Base-by-base conservation (phyloP, 2,113 vertebrate species). In the Nothocercus nigrocapillus region DNA sequence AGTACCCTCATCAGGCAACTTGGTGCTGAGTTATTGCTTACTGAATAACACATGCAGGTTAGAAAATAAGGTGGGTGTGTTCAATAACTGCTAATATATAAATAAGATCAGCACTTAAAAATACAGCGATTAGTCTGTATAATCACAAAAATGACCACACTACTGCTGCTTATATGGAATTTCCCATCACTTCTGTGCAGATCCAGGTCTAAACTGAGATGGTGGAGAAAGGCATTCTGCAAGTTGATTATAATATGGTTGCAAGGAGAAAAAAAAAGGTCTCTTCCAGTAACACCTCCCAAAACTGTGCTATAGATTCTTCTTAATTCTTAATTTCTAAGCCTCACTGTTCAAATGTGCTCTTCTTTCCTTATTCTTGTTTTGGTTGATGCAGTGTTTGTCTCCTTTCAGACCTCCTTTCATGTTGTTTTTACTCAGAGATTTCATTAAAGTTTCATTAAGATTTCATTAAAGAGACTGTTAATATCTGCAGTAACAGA, bases 211-310 rank as follows among this genome's bases (percentile, higher is more conserved):
- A 36, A 56, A 28, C n/a, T 32, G 10, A 8, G 19, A 1, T 11
- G 30, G 3, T 68, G 70, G 59, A 9, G 22, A 74, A 42, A 36
- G 20, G 12, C 47, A 56, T 10, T 1, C 45, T 82, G 70, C 22
- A 16, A 38, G 3, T 20, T 84, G 21, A 27, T 66, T 74, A 18
- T 62, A 32, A 30, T 17, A n/a, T 0, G 5, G 38, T 42, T 77
- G 22, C 14, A 9, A 40, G 61, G n/a, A 47, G n/a, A 36, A 36
- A 70, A 38, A n/a, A 47, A n/a, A 7, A 7, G 2, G 3, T 0
- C 47, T 74, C 36, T 75, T 85, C 67, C 53, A 10, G 18, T 1
- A 47, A 30, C 42, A 40, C 11, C 76, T 78, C 22, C 10, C 11
- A 49, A 63, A 68, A 53, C 59, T 73, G 5, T 53, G 14, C 16